phyloP scores from a whole-genome alignment of 2,797 vertebrate species.

The Acanthopagrus latus region DNA sequence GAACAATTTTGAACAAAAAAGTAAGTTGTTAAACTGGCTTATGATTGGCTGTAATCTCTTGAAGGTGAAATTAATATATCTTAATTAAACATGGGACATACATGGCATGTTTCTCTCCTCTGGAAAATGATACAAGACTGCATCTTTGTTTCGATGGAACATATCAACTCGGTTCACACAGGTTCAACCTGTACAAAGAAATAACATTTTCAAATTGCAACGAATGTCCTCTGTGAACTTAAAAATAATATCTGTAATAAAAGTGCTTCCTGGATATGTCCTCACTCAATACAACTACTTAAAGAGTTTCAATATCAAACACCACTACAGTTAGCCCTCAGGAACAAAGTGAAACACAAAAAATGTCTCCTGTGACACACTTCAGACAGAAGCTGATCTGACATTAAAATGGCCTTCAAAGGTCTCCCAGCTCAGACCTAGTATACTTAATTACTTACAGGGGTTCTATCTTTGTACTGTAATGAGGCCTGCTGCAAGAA shows the following conservation, averaged over 20 bases:
- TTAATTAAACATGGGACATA: neutral
- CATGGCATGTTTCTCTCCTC: neutral
- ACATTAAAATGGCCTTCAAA: constrained; percentile 63
- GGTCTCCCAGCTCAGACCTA: constrained; percentile 37
- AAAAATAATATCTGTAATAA: neutral
- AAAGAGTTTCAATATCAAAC: constrained; percentile 6
- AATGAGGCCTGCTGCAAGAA: constrained; percentile 29
- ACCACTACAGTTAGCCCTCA: neutral
- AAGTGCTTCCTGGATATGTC: neutral
- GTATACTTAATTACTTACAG: constrained; percentile 30
- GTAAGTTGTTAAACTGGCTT: neutral
- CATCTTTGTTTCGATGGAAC: neutral
- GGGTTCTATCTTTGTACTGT: constrained; percentile 25
- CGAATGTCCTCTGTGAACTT: neutral
- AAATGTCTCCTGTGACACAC: constrained; percentile 23
- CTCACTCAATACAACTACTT: neutral
- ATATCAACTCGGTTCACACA: neutral
- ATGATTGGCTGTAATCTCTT: neutral
- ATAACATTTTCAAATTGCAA: neutral
- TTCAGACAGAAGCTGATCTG: constrained; percentile 1
- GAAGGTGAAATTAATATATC: neutral
- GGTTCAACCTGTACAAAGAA: neutral
- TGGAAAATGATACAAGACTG: neutral
- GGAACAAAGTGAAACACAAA: constrained; percentile 25
- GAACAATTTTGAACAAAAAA: neutral